phyloP scores from a whole-genome alignment of 2,888 invertebrate species.

The Creontiades dilutus region DNA sequence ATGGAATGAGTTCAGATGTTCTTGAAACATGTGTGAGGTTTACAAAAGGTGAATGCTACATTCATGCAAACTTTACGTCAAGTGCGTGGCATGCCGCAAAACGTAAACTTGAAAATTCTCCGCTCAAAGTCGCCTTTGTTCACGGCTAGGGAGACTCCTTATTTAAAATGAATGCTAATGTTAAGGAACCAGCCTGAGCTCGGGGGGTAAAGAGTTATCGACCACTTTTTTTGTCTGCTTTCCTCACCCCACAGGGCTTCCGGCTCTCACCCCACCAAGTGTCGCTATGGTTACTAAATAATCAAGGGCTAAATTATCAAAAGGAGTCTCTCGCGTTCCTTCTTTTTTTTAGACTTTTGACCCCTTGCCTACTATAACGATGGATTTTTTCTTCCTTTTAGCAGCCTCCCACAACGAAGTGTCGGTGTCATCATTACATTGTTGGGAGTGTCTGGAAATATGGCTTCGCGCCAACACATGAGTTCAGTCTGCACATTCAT shows the following conservation, averaged over 20 bases:
- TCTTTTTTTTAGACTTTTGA: conserved; percentile 20
- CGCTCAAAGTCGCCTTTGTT: background rate
- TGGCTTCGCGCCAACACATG: too few relatives aligned
- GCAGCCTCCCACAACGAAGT: background rate
- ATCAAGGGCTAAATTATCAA: conserved; percentile 69
- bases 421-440: too few relatives aligned
- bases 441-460: too few relatives aligned
- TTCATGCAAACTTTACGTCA: too few relatives aligned
- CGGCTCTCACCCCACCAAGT: conserved; percentile 67
- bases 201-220: conserved; percentile 69
- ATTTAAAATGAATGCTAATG: conserved; percentile 69
- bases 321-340: conserved; percentile 28
- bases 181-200: conserved; percentile 64
- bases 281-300: conserved; percentile 70
- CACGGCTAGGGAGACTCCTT: conserved; percentile 48
- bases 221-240: conserved; percentile 68
- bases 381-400: background rate
- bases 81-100: too few relatives aligned
- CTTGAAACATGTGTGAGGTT: too few relatives aligned
- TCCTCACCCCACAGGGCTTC: conserved; percentile 68
- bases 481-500: too few relatives aligned
- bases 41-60: too few relatives aligned
- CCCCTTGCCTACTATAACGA: background rate
- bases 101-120: background rate
- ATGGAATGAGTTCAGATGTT: too few relatives aligned